phyloP scores from a whole-genome alignment of 2,113 vertebrate species.

The Coturnix japonica region DNA sequence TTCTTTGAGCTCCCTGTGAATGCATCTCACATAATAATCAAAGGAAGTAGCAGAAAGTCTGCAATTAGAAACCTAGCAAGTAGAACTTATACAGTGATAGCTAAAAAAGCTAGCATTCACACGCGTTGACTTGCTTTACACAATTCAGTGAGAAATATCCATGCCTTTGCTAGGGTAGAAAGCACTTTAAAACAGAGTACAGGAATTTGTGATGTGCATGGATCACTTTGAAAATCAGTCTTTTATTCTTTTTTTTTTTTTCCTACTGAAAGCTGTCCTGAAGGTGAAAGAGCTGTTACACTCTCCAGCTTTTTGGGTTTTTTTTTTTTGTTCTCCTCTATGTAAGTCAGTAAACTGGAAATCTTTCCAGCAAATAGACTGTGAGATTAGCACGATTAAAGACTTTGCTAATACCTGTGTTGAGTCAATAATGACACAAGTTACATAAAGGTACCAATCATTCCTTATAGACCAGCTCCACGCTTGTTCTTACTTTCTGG shows the following conservation, averaged over 20 bases:
- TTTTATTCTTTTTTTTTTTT: not conserved
- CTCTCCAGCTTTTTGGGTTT: not conserved
- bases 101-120: slow-evolving; percentile 8
- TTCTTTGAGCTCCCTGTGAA: slow-evolving; percentile 45
- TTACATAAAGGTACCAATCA: not conserved
- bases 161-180: not conserved
- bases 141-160: not conserved
- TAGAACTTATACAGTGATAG: not conserved
- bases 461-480: not conserved
- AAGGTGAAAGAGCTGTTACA: not conserved
- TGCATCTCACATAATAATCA: slow-evolving; percentile 28
- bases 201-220: not conserved
- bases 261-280: not conserved
- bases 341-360: not conserved
- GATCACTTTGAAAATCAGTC: not conserved
- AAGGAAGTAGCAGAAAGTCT: slow-evolving; percentile 33
- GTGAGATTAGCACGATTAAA: not conserved
- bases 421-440: not conserved
- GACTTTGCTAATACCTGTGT: not conserved
- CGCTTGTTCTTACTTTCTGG: not conserved
- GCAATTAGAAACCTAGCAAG: slow-evolving; percentile 33
- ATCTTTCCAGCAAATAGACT: not conserved
- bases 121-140: not conserved
- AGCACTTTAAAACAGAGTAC: not conserved
- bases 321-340: not conserved